These are phyloP conservation scores for Scrobipalpa costella DNA, from an alignment of 2,888 invertebrate genomes.

Conservation along the genomic window DNA sequence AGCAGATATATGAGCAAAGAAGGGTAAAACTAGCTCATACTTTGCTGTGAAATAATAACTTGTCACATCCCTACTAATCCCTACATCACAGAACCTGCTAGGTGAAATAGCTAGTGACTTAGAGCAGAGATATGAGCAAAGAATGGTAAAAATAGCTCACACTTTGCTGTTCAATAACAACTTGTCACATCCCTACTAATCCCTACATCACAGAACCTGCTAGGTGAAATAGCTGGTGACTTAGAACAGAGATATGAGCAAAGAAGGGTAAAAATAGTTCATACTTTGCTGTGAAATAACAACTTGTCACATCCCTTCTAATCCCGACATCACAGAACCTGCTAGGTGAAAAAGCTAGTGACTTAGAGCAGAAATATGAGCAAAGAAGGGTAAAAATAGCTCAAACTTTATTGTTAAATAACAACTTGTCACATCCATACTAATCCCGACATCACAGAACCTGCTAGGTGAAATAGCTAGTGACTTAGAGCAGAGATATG, in stretches of 20 bases:
- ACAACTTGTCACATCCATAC: conserved; percentile 1
- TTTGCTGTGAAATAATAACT: background rate
- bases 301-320: background rate
- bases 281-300: background rate
- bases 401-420: too few relatives aligned
- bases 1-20: too few relatives aligned
- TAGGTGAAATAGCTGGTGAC: background rate
- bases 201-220: background rate
- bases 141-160: background rate
- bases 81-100: background rate
- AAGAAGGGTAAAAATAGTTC: background rate
- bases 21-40: too few relatives aligned
- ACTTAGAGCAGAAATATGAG: conserved; percentile 1
- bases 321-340: background rate
- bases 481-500: conserved; percentile 3
- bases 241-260: background rate
- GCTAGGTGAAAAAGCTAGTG: background rate
- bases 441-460: background rate
- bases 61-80: conserved; percentile 5
- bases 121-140: background rate
- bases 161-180: background rate
- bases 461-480: background rate
- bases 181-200: conserved; percentile 5
- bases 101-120: conserved; percentile 3
- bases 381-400: background rate